phyloP scores from a whole-genome alignment of 2,888 invertebrate genomes.

The Eurytoma adleriae region DNA sequence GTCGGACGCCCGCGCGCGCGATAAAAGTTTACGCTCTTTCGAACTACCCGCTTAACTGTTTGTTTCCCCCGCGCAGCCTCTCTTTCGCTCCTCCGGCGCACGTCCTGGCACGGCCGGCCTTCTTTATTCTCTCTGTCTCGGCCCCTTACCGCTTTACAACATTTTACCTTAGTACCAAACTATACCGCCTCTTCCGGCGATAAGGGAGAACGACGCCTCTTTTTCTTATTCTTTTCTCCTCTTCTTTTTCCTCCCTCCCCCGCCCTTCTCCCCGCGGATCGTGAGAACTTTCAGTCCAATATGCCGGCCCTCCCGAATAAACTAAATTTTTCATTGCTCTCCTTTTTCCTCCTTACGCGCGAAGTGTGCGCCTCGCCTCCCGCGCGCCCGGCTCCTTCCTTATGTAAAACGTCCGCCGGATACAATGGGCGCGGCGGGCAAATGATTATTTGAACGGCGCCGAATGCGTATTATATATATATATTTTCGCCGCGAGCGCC shows the following conservation, averaged over 20 bases:
- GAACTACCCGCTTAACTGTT: conserved; percentile 55
- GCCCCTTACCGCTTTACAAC: conserved; percentile 46
- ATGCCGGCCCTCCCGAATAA: conserved; percentile 14
- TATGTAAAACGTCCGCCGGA: conserved; percentile 7
- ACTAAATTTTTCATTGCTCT: conserved; percentile 40
- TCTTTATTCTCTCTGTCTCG: conserved; percentile 37
- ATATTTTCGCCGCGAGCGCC: too few species aligned
- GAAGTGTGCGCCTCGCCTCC: neutral
- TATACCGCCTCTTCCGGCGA: conserved; percentile 42
- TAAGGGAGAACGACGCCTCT: conserved; percentile 38
- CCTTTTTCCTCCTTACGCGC: neutral
- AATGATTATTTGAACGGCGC: conserved; percentile 18
- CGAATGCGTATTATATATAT: neutral
- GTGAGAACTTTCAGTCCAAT: conserved; percentile 31
- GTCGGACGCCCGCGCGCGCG: conserved; percentile 19
- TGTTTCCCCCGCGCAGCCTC: conserved; percentile 49
- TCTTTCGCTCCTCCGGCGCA: neutral
- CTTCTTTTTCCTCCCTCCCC: neutral
- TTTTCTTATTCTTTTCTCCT: conserved; percentile 7
- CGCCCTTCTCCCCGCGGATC: conserved; percentile 15
- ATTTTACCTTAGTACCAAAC: conserved; percentile 47
- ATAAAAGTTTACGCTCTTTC: conserved; percentile 58
- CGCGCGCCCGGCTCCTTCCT: neutral
- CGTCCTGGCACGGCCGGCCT: conserved; percentile 9
- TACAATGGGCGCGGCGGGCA: conserved; percentile 3